These are phyloP conservation scores for Adineta ricciae DNA, from an alignment of 2,888 invertebrate genomes.

Conservation along the genomic window DNA sequence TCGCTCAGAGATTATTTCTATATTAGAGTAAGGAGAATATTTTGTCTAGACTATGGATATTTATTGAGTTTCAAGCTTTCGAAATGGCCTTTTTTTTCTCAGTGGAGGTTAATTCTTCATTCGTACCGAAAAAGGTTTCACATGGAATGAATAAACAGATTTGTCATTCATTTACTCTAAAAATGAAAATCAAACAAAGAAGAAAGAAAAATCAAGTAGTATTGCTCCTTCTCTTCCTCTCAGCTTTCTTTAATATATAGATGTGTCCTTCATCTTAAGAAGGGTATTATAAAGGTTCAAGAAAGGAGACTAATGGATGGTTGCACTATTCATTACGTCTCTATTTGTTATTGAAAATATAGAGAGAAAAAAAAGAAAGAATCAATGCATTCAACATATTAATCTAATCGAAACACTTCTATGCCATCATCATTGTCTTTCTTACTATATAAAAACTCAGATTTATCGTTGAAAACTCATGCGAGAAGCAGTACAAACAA, in stretches of 20 bases:
- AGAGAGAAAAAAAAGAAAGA: neutral
- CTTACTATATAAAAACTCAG: neutral
- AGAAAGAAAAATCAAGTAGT: neutral
- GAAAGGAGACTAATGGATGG: neutral
- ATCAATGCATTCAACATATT: neutral
- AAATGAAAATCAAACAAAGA: conserved; percentile 1
- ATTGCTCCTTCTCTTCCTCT: neutral
- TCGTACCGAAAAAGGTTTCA: neutral
- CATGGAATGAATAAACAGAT: neutral
- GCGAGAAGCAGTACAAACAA: neutral
- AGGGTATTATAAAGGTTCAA: neutral
- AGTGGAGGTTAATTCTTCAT: neutral
- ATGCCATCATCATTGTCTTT: neutral
- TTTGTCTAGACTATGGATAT: neutral
- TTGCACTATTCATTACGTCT: neutral
- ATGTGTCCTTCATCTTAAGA: neutral
- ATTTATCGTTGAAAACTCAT: neutral
- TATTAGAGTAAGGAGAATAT: neutral
- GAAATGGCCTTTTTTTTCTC: neutral
- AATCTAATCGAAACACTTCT: neutral
- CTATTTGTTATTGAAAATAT: neutral
- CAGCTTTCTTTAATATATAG: neutral
- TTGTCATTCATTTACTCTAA: neutral
- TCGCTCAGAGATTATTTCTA: too few species aligned
- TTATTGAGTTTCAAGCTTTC: neutral